phyloP scores from a whole-genome alignment of 2,113 vertebrate species.

The Hemiprocne comata region DNA sequence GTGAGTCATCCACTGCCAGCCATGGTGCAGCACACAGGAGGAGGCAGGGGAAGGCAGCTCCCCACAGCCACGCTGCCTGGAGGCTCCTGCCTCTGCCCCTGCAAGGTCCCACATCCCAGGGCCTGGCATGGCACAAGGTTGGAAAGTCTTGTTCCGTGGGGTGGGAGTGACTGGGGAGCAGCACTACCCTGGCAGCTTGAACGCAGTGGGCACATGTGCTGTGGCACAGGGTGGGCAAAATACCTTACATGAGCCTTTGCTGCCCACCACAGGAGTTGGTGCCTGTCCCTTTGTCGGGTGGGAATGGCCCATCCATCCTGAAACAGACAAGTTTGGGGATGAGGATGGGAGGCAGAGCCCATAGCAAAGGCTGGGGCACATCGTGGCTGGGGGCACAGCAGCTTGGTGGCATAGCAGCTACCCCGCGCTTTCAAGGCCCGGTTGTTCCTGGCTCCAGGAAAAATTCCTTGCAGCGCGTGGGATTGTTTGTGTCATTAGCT shows the following conservation, averaged over 20 bases:
- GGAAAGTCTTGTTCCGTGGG: neutral
- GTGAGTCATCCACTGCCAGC: neutral
- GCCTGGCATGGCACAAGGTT: rapidly evolving
- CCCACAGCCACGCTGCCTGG: rapidly evolving
- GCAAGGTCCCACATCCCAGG: neutral
- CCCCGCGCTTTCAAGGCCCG: rapidly evolving
- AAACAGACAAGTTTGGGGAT: neutral
- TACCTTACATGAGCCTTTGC: rapidly evolving
- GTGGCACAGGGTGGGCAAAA: neutral
- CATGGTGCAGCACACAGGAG: neutral
- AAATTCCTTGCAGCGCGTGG: rapidly evolving
- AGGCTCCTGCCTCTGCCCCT: neutral
- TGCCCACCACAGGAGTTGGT: neutral
- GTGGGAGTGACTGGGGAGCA: neutral
- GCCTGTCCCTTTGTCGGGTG: neutral
- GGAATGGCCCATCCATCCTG: neutral
- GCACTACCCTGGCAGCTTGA: neutral
- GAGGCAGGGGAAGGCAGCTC: neutral
- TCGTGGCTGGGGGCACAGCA: neutral
- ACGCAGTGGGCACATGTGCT: rapidly evolving
- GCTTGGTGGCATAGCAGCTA: neutral
- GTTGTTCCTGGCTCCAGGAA: neutral
- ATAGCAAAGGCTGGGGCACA: neutral
- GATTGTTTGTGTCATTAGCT: neutral
- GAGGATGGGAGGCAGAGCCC: neutral